phyloP scores from a whole-genome alignment of 92 coral and sea anemone species.

The Ricordea florida region DNA sequence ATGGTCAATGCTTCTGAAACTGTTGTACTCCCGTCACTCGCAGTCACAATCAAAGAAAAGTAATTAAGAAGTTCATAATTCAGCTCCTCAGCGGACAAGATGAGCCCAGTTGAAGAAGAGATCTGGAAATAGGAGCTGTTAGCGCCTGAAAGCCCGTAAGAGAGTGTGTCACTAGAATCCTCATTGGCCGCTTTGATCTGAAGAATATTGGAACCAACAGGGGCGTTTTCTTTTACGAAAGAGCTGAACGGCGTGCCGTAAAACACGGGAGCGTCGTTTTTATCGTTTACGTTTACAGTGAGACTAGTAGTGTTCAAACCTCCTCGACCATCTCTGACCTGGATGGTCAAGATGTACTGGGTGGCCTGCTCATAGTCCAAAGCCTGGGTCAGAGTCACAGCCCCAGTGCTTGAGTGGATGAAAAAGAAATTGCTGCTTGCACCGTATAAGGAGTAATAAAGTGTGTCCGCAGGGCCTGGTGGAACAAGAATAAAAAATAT shows the following conservation, averaged over 20 bases:
- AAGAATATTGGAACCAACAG: conserved; percentile 46
- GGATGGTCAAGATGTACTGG: conserved; percentile 55
- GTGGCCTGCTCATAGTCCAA: conserved; percentile 61
- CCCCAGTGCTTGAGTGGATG: conserved; percentile 64
- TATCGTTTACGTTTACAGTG: conserved; percentile 46
- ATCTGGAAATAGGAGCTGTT: conserved; percentile 65
- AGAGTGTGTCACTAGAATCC: conserved; percentile 44
- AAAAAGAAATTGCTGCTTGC: conserved; percentile 58
- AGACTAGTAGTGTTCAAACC: conserved; percentile 55
- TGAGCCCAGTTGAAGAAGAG: conserved; percentile 56
- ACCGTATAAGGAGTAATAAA: conserved; percentile 56
- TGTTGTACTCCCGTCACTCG: conserved; percentile 40
- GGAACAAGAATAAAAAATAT: background rate
- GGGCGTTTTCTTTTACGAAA: conserved; percentile 41
- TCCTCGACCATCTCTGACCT: conserved; percentile 66
- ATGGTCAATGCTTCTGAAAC: conserved; percentile 58
- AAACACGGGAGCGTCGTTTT: conserved; percentile 61
- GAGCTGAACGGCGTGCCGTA: conserved; percentile 52
- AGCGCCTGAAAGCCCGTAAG: conserved; percentile 50
- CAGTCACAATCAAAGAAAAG: conserved; percentile 40
- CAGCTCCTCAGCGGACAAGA: conserved; percentile 44
- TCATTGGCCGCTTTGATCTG: conserved; percentile 53
- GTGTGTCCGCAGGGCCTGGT: conserved; percentile 50
- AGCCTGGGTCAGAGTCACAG: conserved; percentile 54
- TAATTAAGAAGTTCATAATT: conserved; percentile 52